phyloP scores from a whole-genome alignment of 2,888 invertebrate species.

The Agelastica alni region DNA sequence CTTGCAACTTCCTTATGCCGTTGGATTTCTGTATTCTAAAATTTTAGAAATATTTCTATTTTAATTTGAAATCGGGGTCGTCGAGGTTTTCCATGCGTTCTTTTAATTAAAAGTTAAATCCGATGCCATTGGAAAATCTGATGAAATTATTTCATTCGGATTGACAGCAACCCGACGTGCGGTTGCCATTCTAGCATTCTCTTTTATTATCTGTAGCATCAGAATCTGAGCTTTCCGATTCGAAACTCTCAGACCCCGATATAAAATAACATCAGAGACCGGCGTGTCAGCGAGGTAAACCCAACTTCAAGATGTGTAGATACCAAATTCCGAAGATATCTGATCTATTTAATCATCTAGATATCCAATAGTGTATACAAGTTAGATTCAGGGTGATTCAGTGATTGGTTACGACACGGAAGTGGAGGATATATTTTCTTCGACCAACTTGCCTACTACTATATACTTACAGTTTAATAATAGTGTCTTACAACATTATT shows the following conservation, averaged over 20 bases:
- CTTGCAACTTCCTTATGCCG: too few relatives aligned
- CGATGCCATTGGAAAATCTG: background rate
- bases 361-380: slow-evolving; percentile 29
- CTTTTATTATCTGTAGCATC: slow-evolving; percentile 5
- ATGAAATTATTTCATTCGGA: slow-evolving; percentile 3
- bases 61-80: too few relatives aligned
- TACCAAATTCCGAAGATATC: slow-evolving; percentile 35
- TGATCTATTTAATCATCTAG: slow-evolving; percentile 32
- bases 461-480: too few relatives aligned
- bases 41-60: too few relatives aligned
- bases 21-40: too few relatives aligned
- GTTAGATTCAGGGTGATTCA: background rate
- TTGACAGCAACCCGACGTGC: background rate
- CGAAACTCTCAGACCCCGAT: slow-evolving; percentile 6
- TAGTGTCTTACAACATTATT: too few relatives aligned
- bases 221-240: slow-evolving; percentile 3
- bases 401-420: background rate
- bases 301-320: slow-evolving; percentile 23
- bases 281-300: slow-evolving; percentile 4
- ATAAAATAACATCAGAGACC: slow-evolving; percentile 6
- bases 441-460: too few relatives aligned
- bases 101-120: background rate
- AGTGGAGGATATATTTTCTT: too few relatives aligned
- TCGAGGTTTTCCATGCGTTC: background rate
- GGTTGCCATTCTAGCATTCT: background rate